Base-by-base conservation (phyloP, 2,113 vertebrate genomes). In the Tetrax tetrax region DNA sequence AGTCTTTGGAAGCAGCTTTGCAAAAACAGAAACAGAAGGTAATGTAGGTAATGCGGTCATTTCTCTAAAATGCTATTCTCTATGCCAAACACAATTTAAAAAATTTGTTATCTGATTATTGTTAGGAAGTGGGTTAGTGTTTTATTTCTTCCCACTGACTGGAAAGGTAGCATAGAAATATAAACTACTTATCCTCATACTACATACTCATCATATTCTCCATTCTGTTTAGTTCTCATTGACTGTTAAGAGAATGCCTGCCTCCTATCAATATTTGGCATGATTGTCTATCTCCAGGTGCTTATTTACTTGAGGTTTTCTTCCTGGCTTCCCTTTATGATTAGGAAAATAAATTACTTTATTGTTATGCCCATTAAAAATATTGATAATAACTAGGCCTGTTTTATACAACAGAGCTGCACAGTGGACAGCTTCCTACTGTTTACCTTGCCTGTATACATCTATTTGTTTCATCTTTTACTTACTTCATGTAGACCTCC, bases 1-100 rank as follows among this genome's bases (percentile, higher is more conserved):
- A 99, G 25, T 98, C 98, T 25, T 93, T 99, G 50, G 99, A 99
- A 87, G 99, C 98, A 29, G 98, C 98, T 3, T 91, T 99, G 66
- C 98, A 99, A 72, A 99, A 99, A 91, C 99, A 99, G 90, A 99
- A 99, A 69, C 99, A 99, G 94, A 99, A 99, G 98, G 99, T 99
- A 95, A 76, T 1, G 0, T 63, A 63, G 25, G 13, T 69, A 14
- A 5, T 20, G 12, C 2, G 1, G 8, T 80, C 2, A 6, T 41
- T 83, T 66, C 15, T 23, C 17, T 93, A 47, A 53, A 86, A 43
- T 91, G 31, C 19, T 0, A 3, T 76, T 83, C 10, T 66, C 3
- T 2, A 4, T 89, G 35, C 38, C 19, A 50, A 87, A 37, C 4
- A 7, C 4, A 31, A 10, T 56, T 45, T 9, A 5, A 50, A 47